phyloP scores from a whole-genome alignment of 2,888 invertebrate genomes.

The Ommatoiulus sabulosus region DNA sequence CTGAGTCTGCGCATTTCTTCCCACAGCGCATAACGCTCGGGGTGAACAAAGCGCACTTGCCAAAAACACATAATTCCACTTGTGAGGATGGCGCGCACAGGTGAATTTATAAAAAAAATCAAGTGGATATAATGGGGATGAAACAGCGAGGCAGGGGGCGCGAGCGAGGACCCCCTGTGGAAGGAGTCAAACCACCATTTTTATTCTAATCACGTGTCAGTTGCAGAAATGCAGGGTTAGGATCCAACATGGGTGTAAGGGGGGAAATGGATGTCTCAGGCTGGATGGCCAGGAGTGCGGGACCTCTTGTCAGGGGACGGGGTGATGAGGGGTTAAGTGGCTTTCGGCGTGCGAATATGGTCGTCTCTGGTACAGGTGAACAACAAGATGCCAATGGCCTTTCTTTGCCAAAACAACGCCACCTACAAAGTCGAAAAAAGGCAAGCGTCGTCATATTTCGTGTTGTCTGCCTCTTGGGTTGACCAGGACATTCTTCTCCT shows the following conservation, averaged over 20 bases:
- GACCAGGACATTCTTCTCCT: not conserved
- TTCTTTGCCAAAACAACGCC: not conserved
- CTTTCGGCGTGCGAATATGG: conserved; percentile 28
- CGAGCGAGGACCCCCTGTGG: conserved; percentile 22
- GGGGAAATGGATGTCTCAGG: not conserved
- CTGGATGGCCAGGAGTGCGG: not conserved
- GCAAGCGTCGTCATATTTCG: not conserved
- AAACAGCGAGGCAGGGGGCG: conserved; percentile 22
- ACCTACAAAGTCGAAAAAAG: not conserved
- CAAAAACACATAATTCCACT: not conserved
- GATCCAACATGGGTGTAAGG: not conserved
- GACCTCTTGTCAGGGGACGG: conserved; percentile 34
- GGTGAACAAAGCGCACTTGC: not conserved
- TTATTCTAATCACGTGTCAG: conserved; percentile 34
- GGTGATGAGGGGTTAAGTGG: conserved; percentile 34
- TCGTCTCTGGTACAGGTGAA: conserved; percentile 11
- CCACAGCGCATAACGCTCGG: not conserved
- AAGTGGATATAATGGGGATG: not conserved
- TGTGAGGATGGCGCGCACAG: conserved; percentile 18
- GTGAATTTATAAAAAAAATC: conserved; percentile 6
- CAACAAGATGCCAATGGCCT: conserved; percentile 34
- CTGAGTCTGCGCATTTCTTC: not conserved
- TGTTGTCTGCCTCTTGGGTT: not conserved
- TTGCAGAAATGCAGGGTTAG: not conserved
- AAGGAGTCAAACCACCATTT: conserved; percentile 27